Conservation (phyloP, 2,113 vertebrate genomes). For the Oreochromis tanganicae region DNA sequence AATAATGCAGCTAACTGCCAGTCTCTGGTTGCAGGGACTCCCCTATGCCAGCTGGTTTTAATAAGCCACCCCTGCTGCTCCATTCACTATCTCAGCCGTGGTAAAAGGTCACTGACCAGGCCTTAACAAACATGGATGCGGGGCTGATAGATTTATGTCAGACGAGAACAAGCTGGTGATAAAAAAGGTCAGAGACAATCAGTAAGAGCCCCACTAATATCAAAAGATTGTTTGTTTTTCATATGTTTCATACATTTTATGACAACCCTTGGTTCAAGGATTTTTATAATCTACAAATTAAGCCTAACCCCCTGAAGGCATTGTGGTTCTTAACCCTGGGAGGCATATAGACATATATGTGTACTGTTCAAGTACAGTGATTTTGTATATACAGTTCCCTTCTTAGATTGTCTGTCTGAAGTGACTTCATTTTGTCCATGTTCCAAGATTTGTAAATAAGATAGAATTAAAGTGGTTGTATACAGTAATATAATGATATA, state of each 20-base stretch:
- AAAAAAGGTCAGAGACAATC: conserved; percentile 12
- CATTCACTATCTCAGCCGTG: conserved; percentile 13
- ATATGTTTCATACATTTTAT: not conserved
- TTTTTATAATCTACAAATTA: not conserved
- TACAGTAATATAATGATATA: not conserved
- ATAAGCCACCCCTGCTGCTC: conserved; percentile 58
- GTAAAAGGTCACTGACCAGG: conserved; percentile 45
- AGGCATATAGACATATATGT: not conserved
- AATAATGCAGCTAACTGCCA: conserved; percentile 60
- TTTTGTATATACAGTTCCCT: not conserved
- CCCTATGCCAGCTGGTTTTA: conserved; percentile 70
- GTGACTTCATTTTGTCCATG: not conserved
- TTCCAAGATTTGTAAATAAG: not conserved
- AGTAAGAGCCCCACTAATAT: conserved; percentile 5
- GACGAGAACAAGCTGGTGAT: conserved; percentile 7
- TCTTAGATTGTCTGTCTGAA: not conserved
- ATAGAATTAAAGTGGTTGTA: not conserved
- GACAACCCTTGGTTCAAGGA: not conserved
- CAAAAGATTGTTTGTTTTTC: conserved; percentile 35
- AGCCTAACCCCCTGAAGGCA: not conserved
- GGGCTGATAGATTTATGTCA: conserved; percentile 46
- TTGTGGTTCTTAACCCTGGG: not conserved
- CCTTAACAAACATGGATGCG: conserved; percentile 17
- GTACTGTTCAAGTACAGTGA: not conserved
- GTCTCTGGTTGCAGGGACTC: conserved; percentile 45